Conservation (phyloP, 1,140 invertebrate species). For the Xylocopa sonorina region DNA sequence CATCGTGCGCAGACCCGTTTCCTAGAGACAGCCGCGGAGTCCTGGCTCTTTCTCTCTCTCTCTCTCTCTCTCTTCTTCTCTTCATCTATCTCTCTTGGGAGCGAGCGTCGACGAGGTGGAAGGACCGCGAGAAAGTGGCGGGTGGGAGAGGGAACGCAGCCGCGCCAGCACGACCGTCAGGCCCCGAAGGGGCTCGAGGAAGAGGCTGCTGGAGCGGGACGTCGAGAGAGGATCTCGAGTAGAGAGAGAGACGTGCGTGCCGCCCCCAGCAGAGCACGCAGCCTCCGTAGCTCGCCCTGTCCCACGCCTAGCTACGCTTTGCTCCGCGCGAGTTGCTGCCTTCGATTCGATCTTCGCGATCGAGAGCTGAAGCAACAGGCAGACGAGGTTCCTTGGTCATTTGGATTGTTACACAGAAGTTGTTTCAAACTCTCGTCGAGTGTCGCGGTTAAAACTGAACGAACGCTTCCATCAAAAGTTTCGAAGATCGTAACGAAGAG, state of each 20-base stretch:
- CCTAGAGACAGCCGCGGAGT: constrained; percentile 53
- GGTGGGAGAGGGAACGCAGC: constrained; percentile 13
- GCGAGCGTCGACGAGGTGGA: constrained; percentile 15
- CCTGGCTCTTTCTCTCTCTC: no score
- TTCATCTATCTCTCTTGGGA: no score
- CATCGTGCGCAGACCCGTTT: constrained; percentile 47
- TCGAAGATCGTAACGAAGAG: no score
- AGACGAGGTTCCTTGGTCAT: neutral
- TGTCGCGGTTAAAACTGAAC: no score
- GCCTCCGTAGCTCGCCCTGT: constrained; percentile 73
- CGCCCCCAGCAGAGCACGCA: constrained; percentile 81
- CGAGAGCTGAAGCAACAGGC: no score
- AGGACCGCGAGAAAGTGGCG: constrained; percentile 31
- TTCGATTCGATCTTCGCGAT: neutral
- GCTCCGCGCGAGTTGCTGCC: constrained; percentile 70
- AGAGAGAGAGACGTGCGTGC: constrained; percentile 69
- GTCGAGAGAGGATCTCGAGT: constrained; percentile 23
- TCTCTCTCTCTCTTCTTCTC: no score
- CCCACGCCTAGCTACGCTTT: constrained; percentile 73
- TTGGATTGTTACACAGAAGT: no score
- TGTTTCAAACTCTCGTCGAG: no score
- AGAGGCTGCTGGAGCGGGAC: neutral
- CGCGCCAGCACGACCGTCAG: neutral
- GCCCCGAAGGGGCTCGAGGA: neutral
- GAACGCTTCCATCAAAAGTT: no score